Base-by-base conservation (phyloP, 2,797 vertebrate genomes). In the Paramormyrops hopkinsi region DNA sequence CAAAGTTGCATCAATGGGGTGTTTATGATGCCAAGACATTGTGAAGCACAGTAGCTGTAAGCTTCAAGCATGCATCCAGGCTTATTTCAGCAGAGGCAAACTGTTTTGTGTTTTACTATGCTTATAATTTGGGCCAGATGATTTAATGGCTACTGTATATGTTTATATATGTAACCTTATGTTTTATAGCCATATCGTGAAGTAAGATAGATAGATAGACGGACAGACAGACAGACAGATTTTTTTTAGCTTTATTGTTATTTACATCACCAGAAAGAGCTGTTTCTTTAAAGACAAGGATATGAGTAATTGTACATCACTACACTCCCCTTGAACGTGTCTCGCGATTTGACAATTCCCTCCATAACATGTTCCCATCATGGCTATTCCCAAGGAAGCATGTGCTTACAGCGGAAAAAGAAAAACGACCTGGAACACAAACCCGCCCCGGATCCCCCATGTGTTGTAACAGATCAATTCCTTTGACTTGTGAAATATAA, bases 401-500 rank as follows among this genome's bases (percentile, higher is more conserved):
- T 59, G 54, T 85, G 88, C 76, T 93, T 93, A 88, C 65, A 53
- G 91, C 91, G 93, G 91, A 86, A 5, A 33, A 86, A 89, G 62
- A 50, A 83, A 89, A 41, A 46, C 19, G 59, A 93, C 93, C 91
- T 92, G 90, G 94, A 94, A 94, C 93, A 93, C 90, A 92, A 91
- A 89, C 87, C 90, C 48, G 90, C 65, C 92, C 89, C 22, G 3
- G 87, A 85, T 91, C 94, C 95, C 95, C 92, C 84, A 93, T 92
- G 94, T 92, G 92, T 90, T 93, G 93, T 94, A 94, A 91, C 88
- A 92, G 95, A 95, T 95, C 92, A 92, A 96, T 95, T 94, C 86
- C 87, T 91, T 89, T 91, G 93, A 93, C 94, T 94, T 91, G 91
- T 94, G 93, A 95, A 96, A 95, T 95, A 93, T 93, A 93, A 94